phyloP scores from a whole-genome alignment of 2,113 vertebrate species.

The Triplophysa dalaica region DNA sequence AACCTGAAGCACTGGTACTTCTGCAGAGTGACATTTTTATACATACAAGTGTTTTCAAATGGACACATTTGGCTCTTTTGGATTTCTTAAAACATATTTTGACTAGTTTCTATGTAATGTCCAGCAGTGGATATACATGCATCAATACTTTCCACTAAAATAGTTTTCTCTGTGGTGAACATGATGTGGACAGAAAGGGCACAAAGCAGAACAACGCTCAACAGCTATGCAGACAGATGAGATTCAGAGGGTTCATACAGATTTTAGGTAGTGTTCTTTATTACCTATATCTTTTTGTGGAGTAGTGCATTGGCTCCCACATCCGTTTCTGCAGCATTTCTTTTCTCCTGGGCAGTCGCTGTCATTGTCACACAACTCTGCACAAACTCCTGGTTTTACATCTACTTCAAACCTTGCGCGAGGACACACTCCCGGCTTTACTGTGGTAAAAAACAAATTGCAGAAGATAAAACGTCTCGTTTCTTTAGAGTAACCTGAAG shows the following conservation, averaged over 20 bases:
- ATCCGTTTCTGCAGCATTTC: constrained; percentile 77
- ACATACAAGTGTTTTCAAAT: too few relatives aligned
- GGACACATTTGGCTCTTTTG: too few relatives aligned
- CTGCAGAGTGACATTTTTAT: neutral
- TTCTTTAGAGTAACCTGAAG: neutral
- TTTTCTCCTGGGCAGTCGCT: constrained; percentile 66
- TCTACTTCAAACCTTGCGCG: constrained; percentile 42
- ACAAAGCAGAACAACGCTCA: too few relatives aligned
- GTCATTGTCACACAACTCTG: constrained; percentile 69
- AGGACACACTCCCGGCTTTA: constrained; percentile 67
- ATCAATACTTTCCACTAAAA: too few relatives aligned
- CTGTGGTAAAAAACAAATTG: constrained; percentile 48
- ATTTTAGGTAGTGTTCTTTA: neutral
- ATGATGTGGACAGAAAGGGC: too few relatives aligned
- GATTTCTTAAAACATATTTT: too few relatives aligned
- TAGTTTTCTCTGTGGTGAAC: too few relatives aligned
- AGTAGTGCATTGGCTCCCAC: constrained; percentile 69
- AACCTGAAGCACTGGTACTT: neutral
- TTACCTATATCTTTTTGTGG: constrained; percentile 66
- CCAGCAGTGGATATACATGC: too few relatives aligned
- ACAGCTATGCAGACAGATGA: too few relatives aligned
- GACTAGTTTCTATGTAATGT: too few relatives aligned
- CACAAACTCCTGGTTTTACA: constrained; percentile 59
- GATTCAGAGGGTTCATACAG: neutral
- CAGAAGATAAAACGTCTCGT: neutral